These are phyloP conservation scores for Reinhardtius hippoglossoides DNA, from an alignment of 2,113 vertebrate species.

Conservation along the genomic window DNA sequence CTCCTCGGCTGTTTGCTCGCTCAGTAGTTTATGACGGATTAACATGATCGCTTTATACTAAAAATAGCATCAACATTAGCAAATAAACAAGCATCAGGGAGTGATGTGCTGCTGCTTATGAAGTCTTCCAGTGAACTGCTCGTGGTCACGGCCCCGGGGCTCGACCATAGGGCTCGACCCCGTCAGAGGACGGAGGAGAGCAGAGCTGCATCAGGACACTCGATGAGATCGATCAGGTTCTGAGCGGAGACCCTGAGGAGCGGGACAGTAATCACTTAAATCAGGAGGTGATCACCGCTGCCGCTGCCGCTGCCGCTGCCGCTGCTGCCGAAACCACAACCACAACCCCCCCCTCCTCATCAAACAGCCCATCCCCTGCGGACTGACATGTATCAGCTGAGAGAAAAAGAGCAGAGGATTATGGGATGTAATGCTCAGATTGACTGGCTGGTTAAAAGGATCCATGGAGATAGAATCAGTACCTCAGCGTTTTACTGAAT, in stretches of 20 bases:
- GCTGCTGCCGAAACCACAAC: not conserved
- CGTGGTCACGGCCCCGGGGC: not conserved
- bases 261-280: slow-evolving; percentile 47
- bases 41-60: not conserved
- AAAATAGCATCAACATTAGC: not conserved
- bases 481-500: not conserved
- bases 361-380: not conserved
- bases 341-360: too few relatives aligned
- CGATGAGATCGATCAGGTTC: slow-evolving; percentile 63
- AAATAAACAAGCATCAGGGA: not conserved
- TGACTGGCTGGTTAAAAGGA: slow-evolving; percentile 45
- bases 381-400: not conserved
- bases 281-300: slow-evolving; percentile 37
- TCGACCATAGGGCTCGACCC: not conserved
- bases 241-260: slow-evolving; percentile 49
- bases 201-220: slow-evolving; percentile 40
- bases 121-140: not conserved
- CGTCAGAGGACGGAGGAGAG: not conserved
- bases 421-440: slow-evolving; percentile 33
- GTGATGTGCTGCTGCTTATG: not conserved
- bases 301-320: slow-evolving; percentile 3
- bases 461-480: slow-evolving; percentile 20
- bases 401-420: not conserved
- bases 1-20: too few relatives aligned
- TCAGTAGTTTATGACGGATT: too few relatives aligned